Evolutionary conservation across 1,140 invertebrate genomes (phyloP), one percentile per base, ranked within the genome.

Genomic region (Triops cancriformis): DNA sequence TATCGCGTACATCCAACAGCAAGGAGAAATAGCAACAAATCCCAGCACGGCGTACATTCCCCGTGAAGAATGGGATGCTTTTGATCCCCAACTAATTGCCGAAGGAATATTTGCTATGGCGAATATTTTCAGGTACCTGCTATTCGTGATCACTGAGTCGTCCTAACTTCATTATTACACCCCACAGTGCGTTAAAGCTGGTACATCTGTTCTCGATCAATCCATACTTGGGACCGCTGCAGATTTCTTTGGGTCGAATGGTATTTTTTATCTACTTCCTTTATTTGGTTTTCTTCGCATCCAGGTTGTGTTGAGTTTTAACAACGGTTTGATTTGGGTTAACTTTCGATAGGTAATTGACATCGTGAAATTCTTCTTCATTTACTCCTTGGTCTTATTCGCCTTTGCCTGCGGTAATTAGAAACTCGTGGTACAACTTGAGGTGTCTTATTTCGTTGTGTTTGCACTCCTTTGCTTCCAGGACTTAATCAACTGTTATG

Each of bases 21-120:
- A 82, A 2, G 82, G 86, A 1, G 91, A 94, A 83, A 93, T 94
- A 73, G 77, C 83, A 1, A 80, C 82, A 1, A 88, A 94, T 82
- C 87, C 90, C 0, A 83, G 85, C 2, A 91, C 89, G 18, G 91
- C 90, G 1, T 91, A 89, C 79, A 89, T 93, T 51, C 90, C 93
- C 0, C 86, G 94, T 64, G 93, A 96, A 82, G 84, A 92, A 43
- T 98, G 96, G 96, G 88, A 96, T 82, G 91, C 93, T 14, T 98
- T 94, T 84, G 96, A 98, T 85, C 94, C 95, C 0, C 96, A 97
- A 83, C 87, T 98, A 0, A 94, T 98, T 64, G 93, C 95, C 5
- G 96, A 98, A 83, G 95, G 95, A 23, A 85, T 98, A 18, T 98
- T 98, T 85, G 94, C 96, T 12, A 95, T 93, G 18, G 95, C 96